A percentile compares a stretch with the other conserved stretches of the same genome.
Evolutionary conservation across 2,797 vertebrate genomes (phyloP).

Genomic region (Crax fasciolata): DNA sequence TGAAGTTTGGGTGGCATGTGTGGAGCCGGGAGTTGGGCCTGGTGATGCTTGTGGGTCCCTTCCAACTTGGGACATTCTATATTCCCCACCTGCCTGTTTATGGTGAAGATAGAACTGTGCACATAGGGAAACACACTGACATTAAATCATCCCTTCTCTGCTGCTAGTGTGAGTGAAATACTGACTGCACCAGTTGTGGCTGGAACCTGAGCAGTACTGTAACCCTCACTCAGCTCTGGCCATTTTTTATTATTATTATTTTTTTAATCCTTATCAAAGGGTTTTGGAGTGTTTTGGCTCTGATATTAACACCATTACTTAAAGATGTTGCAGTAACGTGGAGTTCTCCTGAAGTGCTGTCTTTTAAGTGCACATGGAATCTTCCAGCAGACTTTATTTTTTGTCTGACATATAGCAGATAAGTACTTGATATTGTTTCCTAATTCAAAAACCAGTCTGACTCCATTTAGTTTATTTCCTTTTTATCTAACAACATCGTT

Average conservation of each 20-base stretch:
- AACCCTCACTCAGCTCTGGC: background rate
- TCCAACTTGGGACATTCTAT: background rate
- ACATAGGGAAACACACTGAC: background rate
- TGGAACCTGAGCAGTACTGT: background rate
- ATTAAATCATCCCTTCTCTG: background rate
- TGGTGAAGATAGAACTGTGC: background rate
- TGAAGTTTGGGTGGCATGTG: background rate
- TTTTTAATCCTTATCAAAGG: background rate
- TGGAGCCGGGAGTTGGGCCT: background rate
- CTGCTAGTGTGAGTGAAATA: background rate
- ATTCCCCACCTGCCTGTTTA: rapidly evolving
- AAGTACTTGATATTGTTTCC: constrained; percentile 22
- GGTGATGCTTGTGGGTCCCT: background rate
- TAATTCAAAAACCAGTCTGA: constrained; percentile 3
- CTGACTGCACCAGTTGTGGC: background rate
- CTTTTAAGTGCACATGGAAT: background rate
- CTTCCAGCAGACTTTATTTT: background rate
- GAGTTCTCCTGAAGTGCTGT: background rate
- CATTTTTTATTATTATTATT: background rate
- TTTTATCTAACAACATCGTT: constrained; percentile 18
- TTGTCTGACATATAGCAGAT: constrained; percentile 3
- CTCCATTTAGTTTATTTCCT: constrained; percentile 34
- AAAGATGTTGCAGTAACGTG: background rate
- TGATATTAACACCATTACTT: background rate
- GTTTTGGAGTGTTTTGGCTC: background rate